Conservation (phyloP, 2,797 vertebrate species). For the Neomorphus geoffroyi region DNA sequence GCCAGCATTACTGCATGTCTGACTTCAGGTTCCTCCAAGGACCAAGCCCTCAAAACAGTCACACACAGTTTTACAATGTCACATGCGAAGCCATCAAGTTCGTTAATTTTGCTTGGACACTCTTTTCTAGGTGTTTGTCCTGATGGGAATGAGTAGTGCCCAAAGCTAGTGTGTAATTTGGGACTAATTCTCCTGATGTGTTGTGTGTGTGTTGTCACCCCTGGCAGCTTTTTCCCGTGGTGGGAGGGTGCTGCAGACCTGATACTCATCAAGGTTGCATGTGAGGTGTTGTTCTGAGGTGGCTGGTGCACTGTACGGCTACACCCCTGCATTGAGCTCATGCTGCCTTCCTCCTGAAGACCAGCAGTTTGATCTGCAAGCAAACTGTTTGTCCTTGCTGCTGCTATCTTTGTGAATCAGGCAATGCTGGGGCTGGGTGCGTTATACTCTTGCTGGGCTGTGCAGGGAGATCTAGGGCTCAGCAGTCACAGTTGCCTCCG, state of each 20-base stretch:
- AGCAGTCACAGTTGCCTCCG: rapidly evolving
- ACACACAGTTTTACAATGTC: background rate
- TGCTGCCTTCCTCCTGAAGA: background rate
- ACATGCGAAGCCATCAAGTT: background rate
- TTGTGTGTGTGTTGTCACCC: background rate
- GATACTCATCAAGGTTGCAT: rapidly evolving
- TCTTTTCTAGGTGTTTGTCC: background rate
- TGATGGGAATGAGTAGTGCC: background rate
- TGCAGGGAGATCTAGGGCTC: background rate
- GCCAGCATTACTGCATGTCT: background rate
- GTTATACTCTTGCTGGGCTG: background rate
- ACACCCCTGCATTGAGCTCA: background rate
- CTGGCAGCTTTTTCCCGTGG: rapidly evolving
- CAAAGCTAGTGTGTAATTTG: background rate
- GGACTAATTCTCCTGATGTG: background rate
- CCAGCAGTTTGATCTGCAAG: background rate
- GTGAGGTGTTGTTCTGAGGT: background rate
- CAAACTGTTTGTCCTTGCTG: background rate
- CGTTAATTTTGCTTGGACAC: background rate
- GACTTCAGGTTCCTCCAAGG: background rate
- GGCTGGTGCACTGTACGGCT: rapidly evolving
- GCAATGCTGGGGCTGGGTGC: background rate
- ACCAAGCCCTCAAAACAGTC: background rate
- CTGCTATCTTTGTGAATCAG: background rate
- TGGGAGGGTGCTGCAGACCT: background rate